Percentiles rank a stretch among this genome's conserved stretches.
phyloP scores from a whole-genome alignment of 2,113 vertebrate species.

The Riparia riparia region DNA sequence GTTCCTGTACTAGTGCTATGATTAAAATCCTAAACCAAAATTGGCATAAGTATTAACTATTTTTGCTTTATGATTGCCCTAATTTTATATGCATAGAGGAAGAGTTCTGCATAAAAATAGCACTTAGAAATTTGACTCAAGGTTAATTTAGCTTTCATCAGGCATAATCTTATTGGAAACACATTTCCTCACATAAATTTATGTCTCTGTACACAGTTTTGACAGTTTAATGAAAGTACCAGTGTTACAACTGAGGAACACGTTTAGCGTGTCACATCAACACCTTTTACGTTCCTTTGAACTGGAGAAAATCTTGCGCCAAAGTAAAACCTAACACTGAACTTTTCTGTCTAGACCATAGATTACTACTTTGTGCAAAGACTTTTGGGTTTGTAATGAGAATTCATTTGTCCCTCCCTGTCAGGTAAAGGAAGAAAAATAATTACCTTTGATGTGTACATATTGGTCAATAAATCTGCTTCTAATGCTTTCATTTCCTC shows the following conservation, averaged over 20 bases:
- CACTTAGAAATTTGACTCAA: constrained; percentile 7
- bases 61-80: not conserved
- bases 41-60: not conserved
- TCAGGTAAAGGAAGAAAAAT: constrained; percentile 50
- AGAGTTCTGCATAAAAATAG: not conserved
- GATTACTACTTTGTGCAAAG: constrained; percentile 50
- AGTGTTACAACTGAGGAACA: not conserved
- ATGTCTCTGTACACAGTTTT: not conserved
- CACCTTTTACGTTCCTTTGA: constrained; percentile 48
- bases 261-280: constrained; percentile 38
- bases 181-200: constrained; percentile 32
- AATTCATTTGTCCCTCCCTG: constrained; percentile 23
- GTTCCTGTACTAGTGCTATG: not conserved
- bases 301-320: constrained; percentile 12
- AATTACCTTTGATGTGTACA: constrained; percentile 91
- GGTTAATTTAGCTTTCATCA: constrained; percentile 48
- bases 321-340: constrained; percentile 18
- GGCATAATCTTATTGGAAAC: constrained; percentile 17
- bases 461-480: constrained; percentile 89
- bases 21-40: not conserved
- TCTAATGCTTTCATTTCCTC: constrained; percentile 88
- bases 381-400: constrained; percentile 35
- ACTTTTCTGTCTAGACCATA: constrained; percentile 8
- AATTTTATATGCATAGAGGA: not conserved
- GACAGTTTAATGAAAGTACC: constrained; percentile 57